These are phyloP conservation scores for Phlogophora meticulosa DNA, from an alignment of 2,888 invertebrate genomes.

Conservation along the genomic window DNA sequence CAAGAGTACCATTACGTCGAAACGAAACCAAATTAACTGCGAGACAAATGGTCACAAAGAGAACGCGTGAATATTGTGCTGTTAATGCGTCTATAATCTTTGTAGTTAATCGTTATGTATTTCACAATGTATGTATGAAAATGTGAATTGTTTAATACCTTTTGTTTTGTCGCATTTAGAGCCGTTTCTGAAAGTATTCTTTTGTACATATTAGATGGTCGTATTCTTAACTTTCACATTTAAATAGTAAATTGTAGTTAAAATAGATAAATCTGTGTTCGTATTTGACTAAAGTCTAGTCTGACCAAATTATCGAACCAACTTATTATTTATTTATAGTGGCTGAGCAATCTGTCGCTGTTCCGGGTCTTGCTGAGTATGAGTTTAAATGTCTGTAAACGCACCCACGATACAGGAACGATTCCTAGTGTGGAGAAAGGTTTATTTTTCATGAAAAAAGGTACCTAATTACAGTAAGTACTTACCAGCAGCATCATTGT, in stretches of 20 bases:
- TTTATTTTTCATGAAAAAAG: too few species aligned
- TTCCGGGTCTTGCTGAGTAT: too few species aligned
- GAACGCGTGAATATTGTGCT: constrained; percentile 47
- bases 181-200: constrained; percentile 26
- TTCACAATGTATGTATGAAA: constrained; percentile 23
- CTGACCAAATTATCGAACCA: too few species aligned
- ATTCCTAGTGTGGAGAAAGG: too few species aligned
- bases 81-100: constrained; percentile 40
- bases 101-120: constrained; percentile 40
- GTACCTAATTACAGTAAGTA: constrained; percentile 37
- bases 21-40: constrained; percentile 67
- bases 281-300: too few species aligned
- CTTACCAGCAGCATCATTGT: constrained; percentile 81
- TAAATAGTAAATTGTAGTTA: neutral
- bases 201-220: neutral
- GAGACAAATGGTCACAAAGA: constrained; percentile 65
- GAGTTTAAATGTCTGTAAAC: too few species aligned
- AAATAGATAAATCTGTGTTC: neutral
- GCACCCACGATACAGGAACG: neutral
- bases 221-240: neutral
- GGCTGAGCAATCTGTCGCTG: too few species aligned
- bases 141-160: constrained; percentile 30
- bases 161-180: constrained; percentile 23
- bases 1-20: constrained; percentile 44
- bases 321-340: too few species aligned